Evolutionary conservation across 1,140 invertebrate species (phyloP).

Genomic region (Akabosia matsudoensis): DNA sequence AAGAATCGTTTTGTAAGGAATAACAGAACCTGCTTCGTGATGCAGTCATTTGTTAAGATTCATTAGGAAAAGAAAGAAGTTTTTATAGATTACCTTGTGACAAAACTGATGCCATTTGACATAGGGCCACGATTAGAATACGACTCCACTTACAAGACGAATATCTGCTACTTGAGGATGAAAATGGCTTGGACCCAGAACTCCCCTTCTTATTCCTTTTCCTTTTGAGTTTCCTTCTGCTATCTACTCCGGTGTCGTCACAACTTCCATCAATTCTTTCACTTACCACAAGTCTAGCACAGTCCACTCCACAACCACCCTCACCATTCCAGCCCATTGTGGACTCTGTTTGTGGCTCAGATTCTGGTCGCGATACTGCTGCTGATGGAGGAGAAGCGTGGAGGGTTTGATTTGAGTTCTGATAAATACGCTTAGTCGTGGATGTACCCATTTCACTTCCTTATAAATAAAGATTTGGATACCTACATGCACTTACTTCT

Average conservation of each 20-base stretch:
- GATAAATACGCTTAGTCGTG: conserved; percentile 28
- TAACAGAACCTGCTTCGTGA: background rate
- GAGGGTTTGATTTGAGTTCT: background rate
- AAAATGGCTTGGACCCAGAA: background rate
- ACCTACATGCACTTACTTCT: background rate
- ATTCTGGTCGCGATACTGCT: conserved; percentile 29
- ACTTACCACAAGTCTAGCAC: background rate
- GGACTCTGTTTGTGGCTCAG: background rate
- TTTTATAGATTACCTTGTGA: conserved; percentile 46
- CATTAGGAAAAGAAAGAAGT: background rate
- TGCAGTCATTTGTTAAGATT: background rate
- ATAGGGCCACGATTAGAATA: conserved; percentile 43
- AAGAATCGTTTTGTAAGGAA: too few species aligned
- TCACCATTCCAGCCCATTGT: background rate
- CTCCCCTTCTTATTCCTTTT: background rate
- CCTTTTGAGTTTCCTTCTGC: conserved; percentile 30
- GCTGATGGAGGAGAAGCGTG: background rate
- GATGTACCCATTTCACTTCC: conserved; percentile 39
- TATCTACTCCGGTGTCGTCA: background rate
- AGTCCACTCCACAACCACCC: background rate
- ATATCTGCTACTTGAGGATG: conserved; percentile 16
- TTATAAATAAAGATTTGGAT: background rate
- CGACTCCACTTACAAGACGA: conserved; percentile 46
- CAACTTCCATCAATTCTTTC: background rate
- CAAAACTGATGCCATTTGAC: conserved; percentile 46